Conservation (phyloP, 2,888 invertebrate species). For the Ditula angustiorana region DNA sequence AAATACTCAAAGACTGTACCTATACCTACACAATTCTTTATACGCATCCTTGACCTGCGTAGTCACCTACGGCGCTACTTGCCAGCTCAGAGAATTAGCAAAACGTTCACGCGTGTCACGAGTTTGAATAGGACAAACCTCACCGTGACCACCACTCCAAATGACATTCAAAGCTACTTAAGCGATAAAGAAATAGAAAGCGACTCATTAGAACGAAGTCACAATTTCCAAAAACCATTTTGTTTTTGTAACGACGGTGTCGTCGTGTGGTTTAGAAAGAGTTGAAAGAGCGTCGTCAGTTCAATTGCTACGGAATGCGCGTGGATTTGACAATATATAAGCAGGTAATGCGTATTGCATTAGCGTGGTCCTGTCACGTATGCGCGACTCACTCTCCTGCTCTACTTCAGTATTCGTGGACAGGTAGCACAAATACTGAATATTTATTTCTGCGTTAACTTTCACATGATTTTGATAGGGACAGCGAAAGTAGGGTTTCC, state of each 20-base stretch:
- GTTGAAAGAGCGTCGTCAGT: not conserved
- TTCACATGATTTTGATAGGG: too few relatives aligned
- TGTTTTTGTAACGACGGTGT: constrained; percentile 39
- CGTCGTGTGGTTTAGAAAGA: constrained; percentile 25
- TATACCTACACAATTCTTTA: not conserved
- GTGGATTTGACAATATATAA: constrained; percentile 12
- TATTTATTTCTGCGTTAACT: too few relatives aligned
- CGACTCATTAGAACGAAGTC: constrained; percentile 41
- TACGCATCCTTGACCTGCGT: constrained; percentile 54
- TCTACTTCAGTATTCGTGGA: too few relatives aligned
- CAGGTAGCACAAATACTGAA: too few relatives aligned
- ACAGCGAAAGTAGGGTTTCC: too few relatives aligned
- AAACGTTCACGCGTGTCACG: constrained; percentile 53
- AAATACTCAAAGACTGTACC: too few relatives aligned
- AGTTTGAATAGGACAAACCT: constrained; percentile 51
- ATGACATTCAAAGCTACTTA: constrained; percentile 46
- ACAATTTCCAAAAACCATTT: constrained; percentile 42
- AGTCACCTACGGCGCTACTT: constrained; percentile 41
- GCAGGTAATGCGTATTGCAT: too few relatives aligned
- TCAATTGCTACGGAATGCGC: constrained; percentile 1
- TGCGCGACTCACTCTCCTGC: too few relatives aligned
- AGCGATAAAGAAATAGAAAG: constrained; percentile 51
- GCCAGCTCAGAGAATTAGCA: constrained; percentile 49
- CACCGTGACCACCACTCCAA: constrained; percentile 55
- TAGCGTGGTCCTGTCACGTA: too few relatives aligned